These are phyloP conservation scores for Tautogolabrus adspersus DNA, from an alignment of 2,113 vertebrate genomes.

Conservation along the genomic window DNA sequence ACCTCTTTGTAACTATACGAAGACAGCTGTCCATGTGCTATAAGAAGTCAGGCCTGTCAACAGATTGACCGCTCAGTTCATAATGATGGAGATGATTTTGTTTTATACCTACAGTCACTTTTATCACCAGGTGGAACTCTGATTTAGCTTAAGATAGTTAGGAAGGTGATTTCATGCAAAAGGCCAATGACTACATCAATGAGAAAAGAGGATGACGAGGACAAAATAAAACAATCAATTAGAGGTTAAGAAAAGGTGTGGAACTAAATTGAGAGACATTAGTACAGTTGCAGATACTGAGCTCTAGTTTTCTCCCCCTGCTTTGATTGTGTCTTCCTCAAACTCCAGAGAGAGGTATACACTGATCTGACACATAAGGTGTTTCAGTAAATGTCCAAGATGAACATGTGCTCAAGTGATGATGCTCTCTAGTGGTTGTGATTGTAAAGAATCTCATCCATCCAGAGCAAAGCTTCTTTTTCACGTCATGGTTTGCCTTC, in stretches of 20 bases:
- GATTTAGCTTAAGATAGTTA: constrained; percentile 5
- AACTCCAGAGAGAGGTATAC: neutral
- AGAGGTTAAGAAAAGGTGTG: too few species aligned
- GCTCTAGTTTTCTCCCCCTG: constrained; percentile 29
- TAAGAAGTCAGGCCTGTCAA: constrained; percentile 36
- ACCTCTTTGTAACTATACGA: neutral
- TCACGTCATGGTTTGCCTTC: too few species aligned
- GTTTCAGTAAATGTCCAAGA: too few species aligned
- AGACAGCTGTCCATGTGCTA: constrained; percentile 25
- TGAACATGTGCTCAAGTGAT: too few species aligned
- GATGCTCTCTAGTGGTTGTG: too few species aligned
- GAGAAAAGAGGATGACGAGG: neutral
- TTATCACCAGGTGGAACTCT: constrained; percentile 10
- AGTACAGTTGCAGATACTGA: neutral
- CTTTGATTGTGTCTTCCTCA: too few species aligned
- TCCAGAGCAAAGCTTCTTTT: too few species aligned
- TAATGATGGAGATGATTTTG: constrained; percentile 12
- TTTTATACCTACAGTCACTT: neutral
- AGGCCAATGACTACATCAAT: neutral
- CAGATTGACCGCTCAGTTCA: constrained; percentile 11
- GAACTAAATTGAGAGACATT: too few species aligned
- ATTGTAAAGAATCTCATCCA: too few species aligned
- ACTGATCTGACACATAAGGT: too few species aligned
- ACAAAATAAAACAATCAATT: too few species aligned
- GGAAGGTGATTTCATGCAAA: neutral